These are phyloP conservation scores for Alcis repandata DNA, from an alignment of 2,888 invertebrate genomes.

Conservation along the genomic window DNA sequence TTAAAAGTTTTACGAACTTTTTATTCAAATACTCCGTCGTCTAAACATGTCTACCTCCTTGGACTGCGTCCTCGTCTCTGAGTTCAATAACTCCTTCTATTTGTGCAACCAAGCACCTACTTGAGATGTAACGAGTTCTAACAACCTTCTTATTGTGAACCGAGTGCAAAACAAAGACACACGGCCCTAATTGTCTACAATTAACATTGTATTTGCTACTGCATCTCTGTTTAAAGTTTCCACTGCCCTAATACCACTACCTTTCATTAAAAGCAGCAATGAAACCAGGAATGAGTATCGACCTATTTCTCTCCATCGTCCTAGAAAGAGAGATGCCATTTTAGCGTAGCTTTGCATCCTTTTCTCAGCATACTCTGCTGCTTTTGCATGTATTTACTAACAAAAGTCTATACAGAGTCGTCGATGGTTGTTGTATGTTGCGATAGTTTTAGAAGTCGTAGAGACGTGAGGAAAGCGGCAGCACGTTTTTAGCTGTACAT, in stretches of 20 bases:
- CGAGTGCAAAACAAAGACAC: slow-evolving; percentile 46
- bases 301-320: neutral
- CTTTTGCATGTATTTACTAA: neutral
- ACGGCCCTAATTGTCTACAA: slow-evolving; percentile 36
- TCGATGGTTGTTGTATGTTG: neutral
- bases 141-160: slow-evolving; percentile 38
- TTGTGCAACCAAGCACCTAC: slow-evolving; percentile 12
- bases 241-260: neutral
- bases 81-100: slow-evolving; percentile 20
- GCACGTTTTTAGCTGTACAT: neutral
- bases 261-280: neutral
- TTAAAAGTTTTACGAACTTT: no score
- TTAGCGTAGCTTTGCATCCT: neutral
- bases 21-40: no score
- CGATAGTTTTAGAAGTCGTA: slow-evolving; percentile 3
- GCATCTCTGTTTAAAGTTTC: neutral
- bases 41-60: neutral
- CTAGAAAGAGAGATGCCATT: neutral
- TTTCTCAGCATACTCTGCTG: neutral
- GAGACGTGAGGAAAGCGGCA: neutral
- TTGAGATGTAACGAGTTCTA: slow-evolving; percentile 32
- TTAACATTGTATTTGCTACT: slow-evolving; percentile 4
- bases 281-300: slow-evolving; percentile 10
- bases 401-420: neutral
- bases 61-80: neutral